Evolutionary conservation across 1,140 invertebrate genomes (phyloP), one percentile per base, ranked within the genome.

Genomic region (Papilio polytes): DNA sequence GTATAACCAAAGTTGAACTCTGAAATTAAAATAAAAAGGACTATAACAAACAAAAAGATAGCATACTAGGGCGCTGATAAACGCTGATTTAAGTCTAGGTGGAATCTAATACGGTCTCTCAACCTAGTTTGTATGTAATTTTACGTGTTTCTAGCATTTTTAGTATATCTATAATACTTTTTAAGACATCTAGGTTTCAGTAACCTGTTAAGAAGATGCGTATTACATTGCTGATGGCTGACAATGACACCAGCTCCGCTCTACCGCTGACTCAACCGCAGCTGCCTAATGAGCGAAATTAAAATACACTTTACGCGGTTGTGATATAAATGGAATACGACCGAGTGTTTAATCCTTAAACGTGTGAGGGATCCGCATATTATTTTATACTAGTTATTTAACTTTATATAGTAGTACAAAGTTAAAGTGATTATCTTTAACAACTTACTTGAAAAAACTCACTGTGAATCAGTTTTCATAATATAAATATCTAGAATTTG

Each of bases 281-380:
- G 74, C 74, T 76, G 74, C 44, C 74, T 76, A 76, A 76, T 76
- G 74, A 76, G 74, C n/a, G 41, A 76, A 76, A 76, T 76, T 76
- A 76, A 76, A 70, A 76, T 46, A 76, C 74, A 76, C n/a, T 76
- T 76, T 76, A 76, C 74, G 74, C 46, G 74, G 44, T 51, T 76
- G 41, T 31, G 74, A 51, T 76, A 53, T 76, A 76, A 76, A 76
- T 51, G 74, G 74, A 74, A 76, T 76, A 46, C n/a, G 13, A n/a
- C n/a, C 22, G 74, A 76, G 41, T 46, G n/a, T 74, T 74, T 74
- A 48, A 53, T 76, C 74, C 74, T 76, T 76, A 22, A 76, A 76
- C 10, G 74, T 70, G 26, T 51, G 4, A 26, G 74, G 74, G 74
- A 9, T 76, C 74, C 44, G 74, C 22, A 76, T 76, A 76, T 46